A percentile compares a stretch with the other conserved stretches of the same genome.
phyloP scores from a whole-genome alignment of 2,113 vertebrate genomes.

The Anas platyrhynchos region DNA sequence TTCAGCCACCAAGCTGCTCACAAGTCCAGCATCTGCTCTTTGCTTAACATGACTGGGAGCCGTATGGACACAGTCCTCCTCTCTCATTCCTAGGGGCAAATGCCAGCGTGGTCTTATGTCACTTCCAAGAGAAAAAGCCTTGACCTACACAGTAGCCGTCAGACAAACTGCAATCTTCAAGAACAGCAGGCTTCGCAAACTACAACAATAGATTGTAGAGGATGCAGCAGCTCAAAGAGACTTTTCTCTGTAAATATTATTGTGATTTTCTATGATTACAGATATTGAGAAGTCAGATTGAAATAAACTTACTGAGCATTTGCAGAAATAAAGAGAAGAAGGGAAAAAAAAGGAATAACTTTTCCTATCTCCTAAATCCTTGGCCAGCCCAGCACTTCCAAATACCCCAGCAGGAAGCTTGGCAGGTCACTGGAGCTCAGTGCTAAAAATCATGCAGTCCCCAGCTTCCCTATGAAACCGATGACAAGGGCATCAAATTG shows the following conservation, averaged over 20 bases:
- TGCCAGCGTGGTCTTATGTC: constrained; percentile 49
- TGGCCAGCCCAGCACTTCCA: background rate
- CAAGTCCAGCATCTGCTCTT: constrained; percentile 71
- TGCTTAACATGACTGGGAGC: constrained; percentile 62
- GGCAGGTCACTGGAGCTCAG: background rate
- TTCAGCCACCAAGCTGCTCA: constrained; percentile 62
- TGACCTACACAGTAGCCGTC: constrained; percentile 8
- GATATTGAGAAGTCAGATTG: background rate
- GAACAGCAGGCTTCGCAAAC: constrained; percentile 13
- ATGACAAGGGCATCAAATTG: constrained; percentile 49
- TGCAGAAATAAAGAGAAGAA: background rate
- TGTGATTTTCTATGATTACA: background rate
- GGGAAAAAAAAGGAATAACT: background rate
- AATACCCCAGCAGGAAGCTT: background rate
- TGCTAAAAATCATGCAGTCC: background rate
- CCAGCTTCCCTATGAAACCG: background rate
- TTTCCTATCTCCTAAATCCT: background rate
- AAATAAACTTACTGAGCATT: background rate
- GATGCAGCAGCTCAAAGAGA: background rate
- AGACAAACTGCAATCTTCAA: background rate
- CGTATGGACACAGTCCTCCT: constrained; percentile 59
- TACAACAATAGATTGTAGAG: background rate
- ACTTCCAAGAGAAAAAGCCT: constrained; percentile 57
- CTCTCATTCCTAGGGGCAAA: constrained; percentile 60
- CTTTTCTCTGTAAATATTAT: background rate